Conservation (phyloP, 2,888 invertebrate species). For the Crossocerus cetratus region DNA sequence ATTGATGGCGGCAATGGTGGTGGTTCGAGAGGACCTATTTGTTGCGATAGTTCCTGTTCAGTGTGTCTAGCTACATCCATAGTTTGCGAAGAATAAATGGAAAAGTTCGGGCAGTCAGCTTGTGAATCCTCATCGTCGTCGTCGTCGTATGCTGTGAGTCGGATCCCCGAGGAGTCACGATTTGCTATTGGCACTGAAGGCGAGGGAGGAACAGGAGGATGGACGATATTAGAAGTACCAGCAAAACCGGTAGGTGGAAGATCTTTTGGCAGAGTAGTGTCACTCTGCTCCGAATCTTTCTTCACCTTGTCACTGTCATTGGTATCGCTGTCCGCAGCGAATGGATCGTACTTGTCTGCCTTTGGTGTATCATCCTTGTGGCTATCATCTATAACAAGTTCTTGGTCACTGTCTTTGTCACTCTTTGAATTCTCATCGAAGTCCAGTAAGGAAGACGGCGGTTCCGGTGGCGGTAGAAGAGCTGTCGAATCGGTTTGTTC, state of each 20-base stretch:
- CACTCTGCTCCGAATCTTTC: slow-evolving; percentile 6
- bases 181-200: not conserved
- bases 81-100: slow-evolving; percentile 89
- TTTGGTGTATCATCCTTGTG: slow-evolving; percentile 64
- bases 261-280: not conserved
- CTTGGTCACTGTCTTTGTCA: slow-evolving; percentile 74
- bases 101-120: slow-evolving; percentile 90
- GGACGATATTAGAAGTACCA: not conserved
- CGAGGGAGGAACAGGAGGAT: not conserved
- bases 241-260: not conserved
- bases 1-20: slow-evolving; percentile 67
- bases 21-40: slow-evolving; percentile 71
- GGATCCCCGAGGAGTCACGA: slow-evolving; percentile 32
- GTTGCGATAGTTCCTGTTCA: slow-evolving; percentile 74
- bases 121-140: slow-evolving; percentile 78
- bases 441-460: slow-evolving; percentile 74
- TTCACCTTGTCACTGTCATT: slow-evolving; percentile 59
- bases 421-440: slow-evolving; percentile 73
- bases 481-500: slow-evolving; percentile 63
- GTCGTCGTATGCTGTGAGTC: slow-evolving; percentile 71
- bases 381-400: slow-evolving; percentile 73
- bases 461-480: slow-evolving; percentile 76
- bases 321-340: slow-evolving; percentile 71
- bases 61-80: slow-evolving; percentile 84
- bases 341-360: slow-evolving; percentile 73